phyloP scores from a whole-genome alignment of 2,888 invertebrate genomes.

The Cheilosia urbana region DNA sequence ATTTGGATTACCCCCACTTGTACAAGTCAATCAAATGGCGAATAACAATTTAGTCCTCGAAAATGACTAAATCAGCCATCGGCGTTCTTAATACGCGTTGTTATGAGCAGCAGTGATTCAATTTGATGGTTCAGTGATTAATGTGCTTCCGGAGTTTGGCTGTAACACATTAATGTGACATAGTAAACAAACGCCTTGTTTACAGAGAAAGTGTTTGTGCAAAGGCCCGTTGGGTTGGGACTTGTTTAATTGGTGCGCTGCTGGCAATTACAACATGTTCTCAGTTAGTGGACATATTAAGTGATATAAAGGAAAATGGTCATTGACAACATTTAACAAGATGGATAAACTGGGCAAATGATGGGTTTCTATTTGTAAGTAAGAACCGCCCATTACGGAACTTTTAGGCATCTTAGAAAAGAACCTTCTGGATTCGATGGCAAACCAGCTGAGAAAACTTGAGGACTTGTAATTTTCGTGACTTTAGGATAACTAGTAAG shows the following conservation, averaged over 20 bases:
- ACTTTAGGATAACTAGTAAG: no score
- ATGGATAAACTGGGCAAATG: no score
- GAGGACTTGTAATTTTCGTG: no score
- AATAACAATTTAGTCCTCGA: no score
- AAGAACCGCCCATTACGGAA: no score
- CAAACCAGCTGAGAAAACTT: no score
- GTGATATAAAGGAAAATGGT: not conserved
- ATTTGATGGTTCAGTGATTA: conserved; percentile 56
- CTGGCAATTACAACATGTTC: not conserved
- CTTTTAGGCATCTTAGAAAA: no score
- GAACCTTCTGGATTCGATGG: no score
- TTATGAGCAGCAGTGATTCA: conserved; percentile 16
- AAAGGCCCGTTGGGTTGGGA: not conserved
- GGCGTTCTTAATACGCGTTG: not conserved
- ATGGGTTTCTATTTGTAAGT: no score
- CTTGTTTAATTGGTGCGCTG: not conserved
- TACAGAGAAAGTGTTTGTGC: not conserved
- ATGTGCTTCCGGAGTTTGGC: conserved; percentile 8
- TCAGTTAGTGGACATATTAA: not conserved
- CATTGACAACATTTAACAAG: no score
- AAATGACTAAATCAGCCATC: not conserved
- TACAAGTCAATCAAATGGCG: no score
- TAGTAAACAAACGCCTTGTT: not conserved
- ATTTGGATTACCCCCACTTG: no score
- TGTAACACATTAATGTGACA: not conserved